Evolutionary conservation across 1,140 invertebrate species (phyloP), one percentile per base, ranked within the genome.

Genomic region (Chrysoperla carnea): DNA sequence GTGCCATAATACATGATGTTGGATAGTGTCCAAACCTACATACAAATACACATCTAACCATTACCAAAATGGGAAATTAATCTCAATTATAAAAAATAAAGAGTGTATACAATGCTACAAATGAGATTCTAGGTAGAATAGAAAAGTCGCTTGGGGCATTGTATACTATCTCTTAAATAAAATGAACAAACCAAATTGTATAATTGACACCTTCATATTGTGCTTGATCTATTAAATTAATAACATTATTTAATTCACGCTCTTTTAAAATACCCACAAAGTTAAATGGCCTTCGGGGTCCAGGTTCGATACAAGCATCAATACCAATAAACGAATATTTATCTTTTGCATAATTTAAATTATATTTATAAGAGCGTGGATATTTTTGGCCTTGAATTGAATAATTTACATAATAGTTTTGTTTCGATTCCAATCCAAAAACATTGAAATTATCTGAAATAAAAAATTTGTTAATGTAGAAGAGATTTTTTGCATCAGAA

Each of bases 361-460:
- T 71, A 57, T 86, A 74, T 51, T 79, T 63, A 59, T 93, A 93
- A 4, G 87, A 91, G 37, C 76, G 67, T 11, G 70, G 61, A 61
- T 88, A 64, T 3, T 61, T 60, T 37, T 52, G 53, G 8, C 87
- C 87, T 69, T 89, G 83, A 35, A 82, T 67, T 45, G 87, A 90
- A 60, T 81, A 91, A 48, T 80, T 77, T 50, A 73, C 69, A 55
- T 75, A 92, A 58, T 73, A 86, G 62, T 91, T 91, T 48, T 78
- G 68, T 48, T 72, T 63, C 5, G 80, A 76, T 43, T 74, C 65
- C 40, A 75, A 55, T 49, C 71, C 64, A 38, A 75, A 67, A 33
- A 91, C 79, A 63, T 90, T 84, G 64, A 93, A 93, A 60, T 89
- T 88, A 74, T 94, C 88, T 92, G 64, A 29, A 78, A 74, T 51